These are phyloP conservation scores for Upupa epops DNA, from an alignment of 2,113 vertebrate species.

Conservation along the genomic window DNA sequence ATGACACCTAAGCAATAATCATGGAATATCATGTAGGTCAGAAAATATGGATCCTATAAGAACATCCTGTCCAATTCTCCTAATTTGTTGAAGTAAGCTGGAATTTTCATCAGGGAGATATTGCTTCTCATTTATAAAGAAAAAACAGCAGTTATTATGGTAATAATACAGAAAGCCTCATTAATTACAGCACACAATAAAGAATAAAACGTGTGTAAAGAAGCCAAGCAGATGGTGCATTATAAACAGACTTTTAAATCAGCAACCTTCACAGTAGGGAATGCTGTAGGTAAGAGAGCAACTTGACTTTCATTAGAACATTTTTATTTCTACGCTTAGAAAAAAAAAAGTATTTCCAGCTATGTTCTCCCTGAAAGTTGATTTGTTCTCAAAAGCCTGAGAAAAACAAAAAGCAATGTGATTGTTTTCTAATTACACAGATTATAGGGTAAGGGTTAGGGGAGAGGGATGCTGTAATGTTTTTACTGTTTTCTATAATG, in stretches of 20 bases:
- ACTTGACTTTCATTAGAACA: slow-evolving; percentile 57
- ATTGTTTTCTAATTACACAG: slow-evolving; percentile 1
- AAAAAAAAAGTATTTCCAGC: neutral
- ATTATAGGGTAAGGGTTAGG: neutral
- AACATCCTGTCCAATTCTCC: neutral
- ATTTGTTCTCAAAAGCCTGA: slow-evolving; percentile 19
- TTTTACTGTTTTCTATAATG: slow-evolving; percentile 20
- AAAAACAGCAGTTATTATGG: slow-evolving; percentile 46
- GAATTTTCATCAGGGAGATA: slow-evolving; percentile 41
- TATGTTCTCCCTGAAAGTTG: slow-evolving; percentile 21
- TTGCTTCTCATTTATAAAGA: slow-evolving; percentile 49
- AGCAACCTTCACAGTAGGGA: slow-evolving; percentile 62
- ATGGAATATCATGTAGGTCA: neutral
- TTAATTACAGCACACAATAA: slow-evolving; percentile 61
- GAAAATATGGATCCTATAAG: neutral
- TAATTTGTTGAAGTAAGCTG: slow-evolving; percentile 22
- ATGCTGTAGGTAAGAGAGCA: slow-evolving; percentile 54
- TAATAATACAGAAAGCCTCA: slow-evolving; percentile 57
- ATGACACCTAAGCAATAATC: neutral
- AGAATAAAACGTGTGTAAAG: slow-evolving; percentile 25
- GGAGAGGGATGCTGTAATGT: neutral
- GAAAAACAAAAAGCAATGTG: neutral
- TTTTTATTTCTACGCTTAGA: slow-evolving; percentile 40
- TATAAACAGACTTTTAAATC: slow-evolving; percentile 60
- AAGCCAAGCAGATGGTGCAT: slow-evolving; percentile 60